Percentiles rank a stretch among this genome's conserved stretches.
phyloP scores from a whole-genome alignment of 2,113 vertebrate genomes.

The Archilochus colubris region DNA sequence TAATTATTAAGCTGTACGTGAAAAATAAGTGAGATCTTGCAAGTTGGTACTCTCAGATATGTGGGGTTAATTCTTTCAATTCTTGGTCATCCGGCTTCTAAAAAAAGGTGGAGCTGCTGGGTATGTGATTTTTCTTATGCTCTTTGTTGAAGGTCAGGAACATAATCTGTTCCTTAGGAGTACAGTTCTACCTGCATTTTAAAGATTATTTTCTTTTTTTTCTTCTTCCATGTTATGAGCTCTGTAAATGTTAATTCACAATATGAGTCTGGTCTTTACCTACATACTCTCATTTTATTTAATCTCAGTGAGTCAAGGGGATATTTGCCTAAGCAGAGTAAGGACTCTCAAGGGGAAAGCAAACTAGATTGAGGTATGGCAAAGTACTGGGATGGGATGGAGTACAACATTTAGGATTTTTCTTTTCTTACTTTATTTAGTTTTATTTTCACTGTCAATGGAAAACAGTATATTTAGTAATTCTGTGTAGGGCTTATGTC shows the following conservation, averaged over 20 bases:
- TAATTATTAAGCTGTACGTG: neutral
- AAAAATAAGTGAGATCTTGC: neutral
- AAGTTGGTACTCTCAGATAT: neutral
- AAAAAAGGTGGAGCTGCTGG: neutral
- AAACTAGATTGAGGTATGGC: neutral
- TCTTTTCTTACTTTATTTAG: neutral
- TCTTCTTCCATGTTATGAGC: constrained; percentile 10
- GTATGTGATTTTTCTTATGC: neutral
- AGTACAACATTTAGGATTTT: neutral
- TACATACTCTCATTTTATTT: constrained; percentile 42
- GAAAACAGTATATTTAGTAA: neutral
- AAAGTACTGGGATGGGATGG: neutral
- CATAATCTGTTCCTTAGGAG: constrained; percentile 33
- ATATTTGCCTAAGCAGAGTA: constrained; percentile 49
- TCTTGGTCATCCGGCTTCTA: neutral
- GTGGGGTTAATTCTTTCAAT: neutral
- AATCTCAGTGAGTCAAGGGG: neutral
- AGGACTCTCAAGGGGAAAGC: constrained; percentile 13
- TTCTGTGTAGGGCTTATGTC: neutral
- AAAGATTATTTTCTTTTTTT: constrained; percentile 7
- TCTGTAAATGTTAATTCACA: constrained; percentile 66
- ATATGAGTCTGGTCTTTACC: constrained; percentile 38
- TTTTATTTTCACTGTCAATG: constrained; percentile 7
- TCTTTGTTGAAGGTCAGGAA: constrained; percentile 57
- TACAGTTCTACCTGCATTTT: constrained; percentile 34